Conservation (phyloP, 2,888 invertebrate species). For the Penaeus monodon region DNA sequence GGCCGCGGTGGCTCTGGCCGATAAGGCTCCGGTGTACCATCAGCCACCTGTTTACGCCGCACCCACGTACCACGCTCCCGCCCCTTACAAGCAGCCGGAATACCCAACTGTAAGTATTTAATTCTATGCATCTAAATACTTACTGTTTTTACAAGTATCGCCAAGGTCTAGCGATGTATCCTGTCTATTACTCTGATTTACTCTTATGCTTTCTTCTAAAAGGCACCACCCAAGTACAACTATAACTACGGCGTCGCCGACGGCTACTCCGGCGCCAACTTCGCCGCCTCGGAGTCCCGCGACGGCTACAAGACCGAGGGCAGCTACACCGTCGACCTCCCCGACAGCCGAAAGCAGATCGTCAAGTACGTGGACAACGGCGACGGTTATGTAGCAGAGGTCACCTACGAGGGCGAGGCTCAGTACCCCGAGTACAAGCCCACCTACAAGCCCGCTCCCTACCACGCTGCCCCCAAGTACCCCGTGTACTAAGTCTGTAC, state of each 20-base stretch:
- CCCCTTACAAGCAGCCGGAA: background rate
- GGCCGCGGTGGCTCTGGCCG: slow-evolving; percentile 2
- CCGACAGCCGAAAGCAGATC: slow-evolving; percentile 62
- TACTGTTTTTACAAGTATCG: background rate
- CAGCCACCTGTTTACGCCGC: background rate
- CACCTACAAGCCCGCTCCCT: slow-evolving; percentile 8
- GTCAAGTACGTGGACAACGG: slow-evolving; percentile 56
- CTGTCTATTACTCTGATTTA: background rate
- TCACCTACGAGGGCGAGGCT: background rate
- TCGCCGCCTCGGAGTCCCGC: slow-evolving; percentile 12
- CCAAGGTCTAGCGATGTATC: too few species aligned
- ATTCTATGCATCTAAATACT: background rate
- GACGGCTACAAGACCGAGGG: slow-evolving; percentile 57
- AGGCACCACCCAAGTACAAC: slow-evolving; percentile 9
- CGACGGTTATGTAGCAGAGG: slow-evolving; percentile 47
- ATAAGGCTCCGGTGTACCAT: background rate
- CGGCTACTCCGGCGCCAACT: slow-evolving; percentile 26
- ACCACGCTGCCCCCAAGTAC: slow-evolving; percentile 36
- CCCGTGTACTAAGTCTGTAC: background rate
- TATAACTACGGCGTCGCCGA: slow-evolving; percentile 30
- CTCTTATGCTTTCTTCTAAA: background rate
- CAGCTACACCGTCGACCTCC: slow-evolving; percentile 61
- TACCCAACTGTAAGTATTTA: background rate
- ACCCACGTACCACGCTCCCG: background rate
- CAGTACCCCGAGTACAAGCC: slow-evolving; percentile 25